phyloP scores from a whole-genome alignment of 2,113 vertebrate genomes.

The Ailuropoda melanoleuca region DNA sequence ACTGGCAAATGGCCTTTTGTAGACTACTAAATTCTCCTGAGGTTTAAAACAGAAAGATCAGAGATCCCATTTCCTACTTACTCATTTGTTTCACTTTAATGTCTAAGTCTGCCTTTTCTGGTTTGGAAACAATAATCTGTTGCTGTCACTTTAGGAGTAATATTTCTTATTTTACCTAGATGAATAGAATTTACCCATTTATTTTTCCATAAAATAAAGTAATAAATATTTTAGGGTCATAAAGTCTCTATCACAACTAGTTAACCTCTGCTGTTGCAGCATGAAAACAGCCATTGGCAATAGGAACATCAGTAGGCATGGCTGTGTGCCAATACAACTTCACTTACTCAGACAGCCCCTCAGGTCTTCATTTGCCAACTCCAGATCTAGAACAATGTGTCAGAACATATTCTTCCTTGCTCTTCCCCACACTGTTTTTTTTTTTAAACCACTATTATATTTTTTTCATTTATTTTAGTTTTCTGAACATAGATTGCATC shows the following conservation, averaged over 20 bases:
- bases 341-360: neutral
- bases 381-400: constrained; percentile 17
- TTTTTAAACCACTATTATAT: neutral
- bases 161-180: constrained; percentile 65
- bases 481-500: neutral
- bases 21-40: constrained; percentile 72
- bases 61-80: constrained; percentile 72
- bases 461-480: neutral
- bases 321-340: neutral
- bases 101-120: constrained; percentile 78
- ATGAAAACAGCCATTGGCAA: neutral
- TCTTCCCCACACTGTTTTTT: neutral
- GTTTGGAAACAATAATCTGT: constrained; percentile 88
- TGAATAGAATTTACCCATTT: neutral
- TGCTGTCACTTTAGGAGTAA: constrained; percentile 85
- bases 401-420: constrained; percentile 28
- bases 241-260: neutral
- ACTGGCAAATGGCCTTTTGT: constrained; percentile 48
- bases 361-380: neutral
- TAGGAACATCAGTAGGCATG: neutral
- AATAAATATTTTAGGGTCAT: neutral
- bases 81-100: neutral
- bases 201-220: neutral
- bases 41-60: constrained; percentile 75
- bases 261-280: neutral